A percentile compares a stretch with the other conserved stretches of the same genome.
These are phyloP conservation scores for Drosophila peninsularis DNA, from an alignment of 2,888 invertebrate species.

Conservation along the genomic window DNA sequence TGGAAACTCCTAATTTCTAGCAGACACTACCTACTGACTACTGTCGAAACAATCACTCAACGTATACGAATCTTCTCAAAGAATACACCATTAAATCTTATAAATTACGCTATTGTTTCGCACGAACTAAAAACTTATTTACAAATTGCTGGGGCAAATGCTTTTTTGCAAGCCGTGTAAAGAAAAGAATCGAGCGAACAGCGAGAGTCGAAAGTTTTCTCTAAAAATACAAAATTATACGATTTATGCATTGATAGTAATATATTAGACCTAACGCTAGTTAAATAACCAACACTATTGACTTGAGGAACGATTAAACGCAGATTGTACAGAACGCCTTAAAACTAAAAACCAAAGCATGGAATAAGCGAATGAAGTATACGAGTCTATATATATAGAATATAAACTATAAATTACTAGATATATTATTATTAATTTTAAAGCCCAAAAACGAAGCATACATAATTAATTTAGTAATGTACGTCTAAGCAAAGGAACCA, in stretches of 20 bases:
- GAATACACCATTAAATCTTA: conserved; percentile 47
- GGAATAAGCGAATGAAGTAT: conserved; percentile 73
- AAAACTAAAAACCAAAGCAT: conserved; percentile 52
- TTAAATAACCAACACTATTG: conserved; percentile 75
- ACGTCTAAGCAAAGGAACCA: conserved; percentile 75
- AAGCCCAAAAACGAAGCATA: conserved; percentile 32
- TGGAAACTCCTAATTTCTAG: conserved; percentile 43
- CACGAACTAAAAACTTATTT: conserved; percentile 67
- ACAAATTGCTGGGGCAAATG: conserved; percentile 62
- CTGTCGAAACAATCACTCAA: conserved; percentile 78
- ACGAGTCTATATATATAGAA: conserved; percentile 74
- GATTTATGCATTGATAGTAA: conserved; percentile 75
- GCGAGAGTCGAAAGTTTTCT: conserved; percentile 65
- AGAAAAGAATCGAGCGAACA: conserved; percentile 38
- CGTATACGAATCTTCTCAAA: conserved; percentile 82
- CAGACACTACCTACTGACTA: conserved; percentile 56
- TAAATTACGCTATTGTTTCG: conserved; percentile 69
- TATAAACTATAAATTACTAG: conserved; percentile 64
- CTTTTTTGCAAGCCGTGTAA: conserved; percentile 54
- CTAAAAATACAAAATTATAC: conserved; percentile 69
- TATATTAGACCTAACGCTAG: conserved; percentile 75
- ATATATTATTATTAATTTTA: conserved; percentile 71
- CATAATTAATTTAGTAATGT: conserved; percentile 31
- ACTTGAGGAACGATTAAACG: conserved; percentile 74
- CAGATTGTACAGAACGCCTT: conserved; percentile 82